phyloP scores from a whole-genome alignment of 2,888 invertebrate genomes.

The Perdita meconis region DNA sequence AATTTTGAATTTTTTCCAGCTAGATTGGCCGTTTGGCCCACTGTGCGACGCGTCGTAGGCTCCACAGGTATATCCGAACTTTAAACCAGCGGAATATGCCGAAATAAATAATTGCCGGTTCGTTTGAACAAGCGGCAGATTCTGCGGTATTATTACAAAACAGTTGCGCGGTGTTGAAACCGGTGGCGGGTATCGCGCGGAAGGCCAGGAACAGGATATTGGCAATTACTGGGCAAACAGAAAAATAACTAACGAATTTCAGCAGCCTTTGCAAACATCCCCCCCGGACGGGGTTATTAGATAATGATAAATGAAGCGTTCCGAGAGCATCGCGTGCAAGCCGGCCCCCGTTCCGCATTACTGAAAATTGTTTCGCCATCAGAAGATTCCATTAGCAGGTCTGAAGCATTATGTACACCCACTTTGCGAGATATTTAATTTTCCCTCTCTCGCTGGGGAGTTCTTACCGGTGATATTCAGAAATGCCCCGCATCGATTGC shows the following conservation, averaged over 20 bases:
- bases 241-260: neutral
- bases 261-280: neutral
- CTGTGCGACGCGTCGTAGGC: too few relatives aligned
- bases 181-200: too few relatives aligned
- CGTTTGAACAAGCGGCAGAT: neutral
- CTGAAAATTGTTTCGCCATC: slow-evolving; percentile 47
- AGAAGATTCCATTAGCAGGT: slow-evolving; percentile 34
- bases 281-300: neutral
- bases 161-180: neutral
- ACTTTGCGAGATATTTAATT: slow-evolving; percentile 27
- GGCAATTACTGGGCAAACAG: neutral
- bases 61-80: too few relatives aligned
- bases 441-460: neutral
- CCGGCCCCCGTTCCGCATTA: slow-evolving; percentile 3
- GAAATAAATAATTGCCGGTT: too few relatives aligned
- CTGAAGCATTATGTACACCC: slow-evolving; percentile 19
- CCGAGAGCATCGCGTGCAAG: neutral
- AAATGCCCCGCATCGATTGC: slow-evolving; percentile 21
- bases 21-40: too few relatives aligned
- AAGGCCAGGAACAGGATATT: neutral
- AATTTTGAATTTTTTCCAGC: too few relatives aligned
- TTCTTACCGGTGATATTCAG: slow-evolving; percentile 16
- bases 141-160: neutral
- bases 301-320: slow-evolving; percentile 20
- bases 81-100: too few relatives aligned